Evolutionary conservation across 2,888 invertebrate genomes (phyloP).

Genomic region (Cantharis rustica): DNA sequence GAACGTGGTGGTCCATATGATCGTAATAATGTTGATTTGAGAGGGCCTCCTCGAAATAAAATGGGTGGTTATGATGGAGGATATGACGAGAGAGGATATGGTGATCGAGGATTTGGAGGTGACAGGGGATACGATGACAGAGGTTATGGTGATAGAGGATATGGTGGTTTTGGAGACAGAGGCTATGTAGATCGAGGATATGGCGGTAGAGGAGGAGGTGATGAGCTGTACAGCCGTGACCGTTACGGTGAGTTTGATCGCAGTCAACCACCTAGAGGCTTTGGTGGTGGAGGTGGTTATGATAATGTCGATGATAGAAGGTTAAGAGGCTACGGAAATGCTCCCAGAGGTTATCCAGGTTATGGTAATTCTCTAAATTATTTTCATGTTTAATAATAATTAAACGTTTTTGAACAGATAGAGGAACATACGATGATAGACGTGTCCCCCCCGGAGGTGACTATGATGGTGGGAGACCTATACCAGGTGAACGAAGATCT

Average conservation of each 20-base stretch:
- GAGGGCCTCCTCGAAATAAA: slow-evolving; percentile 38
- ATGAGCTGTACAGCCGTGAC: slow-evolving; percentile 28
- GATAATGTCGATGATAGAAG: slow-evolving; percentile 30
- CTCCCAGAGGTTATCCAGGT: slow-evolving; percentile 35
- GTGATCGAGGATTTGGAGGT: slow-evolving; percentile 17
- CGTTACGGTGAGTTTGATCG: slow-evolving; percentile 55
- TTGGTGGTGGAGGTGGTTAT: slow-evolving; percentile 25
- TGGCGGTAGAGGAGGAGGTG: not conserved
- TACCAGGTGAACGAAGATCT: slow-evolving; percentile 41
- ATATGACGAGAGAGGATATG: not conserved
- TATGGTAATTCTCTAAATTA: slow-evolving; percentile 31
- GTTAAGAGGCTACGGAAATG: slow-evolving; percentile 34
- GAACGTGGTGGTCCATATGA: slow-evolving; percentile 53
- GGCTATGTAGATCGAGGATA: slow-evolving; percentile 12
- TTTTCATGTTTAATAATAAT: not conserved
- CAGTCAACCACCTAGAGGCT: slow-evolving; percentile 21
- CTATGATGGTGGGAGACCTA: slow-evolving; percentile 44
- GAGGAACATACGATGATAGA: slow-evolving; percentile 42
- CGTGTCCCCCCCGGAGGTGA: slow-evolving; percentile 33
- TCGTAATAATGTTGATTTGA: slow-evolving; percentile 42
- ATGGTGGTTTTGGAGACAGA: not conserved
- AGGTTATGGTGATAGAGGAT: not conserved
- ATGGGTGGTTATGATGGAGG: slow-evolving; percentile 17
- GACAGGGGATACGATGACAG: slow-evolving; percentile 2
- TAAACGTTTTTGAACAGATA: not conserved